Percentiles rank a stretch among this genome's conserved stretches.
Conservation (phyloP, 2,113 vertebrate species). For the Spheniscus mendiculus region DNA sequence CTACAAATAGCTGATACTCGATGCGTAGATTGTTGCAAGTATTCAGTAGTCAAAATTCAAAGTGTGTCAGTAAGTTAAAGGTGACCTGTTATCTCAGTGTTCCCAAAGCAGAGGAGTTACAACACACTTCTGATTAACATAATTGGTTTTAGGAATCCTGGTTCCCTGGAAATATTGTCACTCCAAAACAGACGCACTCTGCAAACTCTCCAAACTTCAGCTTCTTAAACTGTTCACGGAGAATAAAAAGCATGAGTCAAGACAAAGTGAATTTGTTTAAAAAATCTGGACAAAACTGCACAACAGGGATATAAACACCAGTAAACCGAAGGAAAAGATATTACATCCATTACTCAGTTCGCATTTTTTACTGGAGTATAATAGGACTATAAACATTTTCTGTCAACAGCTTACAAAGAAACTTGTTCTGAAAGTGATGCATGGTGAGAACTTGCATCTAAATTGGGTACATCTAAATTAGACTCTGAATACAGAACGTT, state of each 20-base stretch:
- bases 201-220: not conserved
- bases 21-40: not conserved
- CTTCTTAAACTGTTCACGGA: not conserved
- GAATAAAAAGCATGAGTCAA: not conserved
- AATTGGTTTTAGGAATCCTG: constrained; percentile 35
- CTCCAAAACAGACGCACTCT: not conserved
- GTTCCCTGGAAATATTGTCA: constrained; percentile 9
- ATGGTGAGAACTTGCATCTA: constrained; percentile 53
- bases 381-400: constrained; percentile 52
- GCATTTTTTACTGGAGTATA: not conserved
- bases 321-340: not conserved
- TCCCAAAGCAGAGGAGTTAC: not conserved
- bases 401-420: constrained; percentile 57
- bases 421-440: constrained; percentile 41
- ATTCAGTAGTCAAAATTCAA: constrained; percentile 10
- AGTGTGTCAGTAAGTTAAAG: constrained; percentile 51
- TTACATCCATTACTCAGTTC: constrained; percentile 20
- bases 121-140: not conserved
- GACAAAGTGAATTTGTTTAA: not conserved
- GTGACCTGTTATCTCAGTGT: constrained; percentile 13
- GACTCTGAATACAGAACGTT: constrained; percentile 21
- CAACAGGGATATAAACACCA: constrained; percentile 21
- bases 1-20: not conserved
- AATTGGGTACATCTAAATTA: constrained; percentile 39
- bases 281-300: not conserved